Percentiles rank a stretch among this genome's conserved stretches.
Evolutionary conservation across 1,140 invertebrate genomes (phyloP).

Genomic region (Bemisia tabaci): DNA sequence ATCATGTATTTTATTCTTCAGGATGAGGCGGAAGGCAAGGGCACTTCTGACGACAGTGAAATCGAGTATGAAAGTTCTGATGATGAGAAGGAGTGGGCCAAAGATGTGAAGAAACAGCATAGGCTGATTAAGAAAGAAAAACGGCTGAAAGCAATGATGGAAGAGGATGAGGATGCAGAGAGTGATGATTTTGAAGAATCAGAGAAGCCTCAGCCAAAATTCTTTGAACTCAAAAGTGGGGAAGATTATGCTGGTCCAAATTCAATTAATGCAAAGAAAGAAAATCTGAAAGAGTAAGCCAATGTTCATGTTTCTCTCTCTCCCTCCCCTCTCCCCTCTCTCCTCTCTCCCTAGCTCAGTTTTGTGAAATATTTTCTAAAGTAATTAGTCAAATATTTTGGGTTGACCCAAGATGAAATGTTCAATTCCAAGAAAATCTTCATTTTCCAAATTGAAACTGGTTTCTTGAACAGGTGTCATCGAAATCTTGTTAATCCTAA

Average conservation of each 20-base stretch:
- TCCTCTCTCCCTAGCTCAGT: too few species aligned
- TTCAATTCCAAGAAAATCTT: too few species aligned
- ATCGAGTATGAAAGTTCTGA: conserved; percentile 40
- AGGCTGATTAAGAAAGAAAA: conserved; percentile 28
- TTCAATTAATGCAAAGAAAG: conserved; percentile 23
- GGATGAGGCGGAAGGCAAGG: conserved; percentile 30
- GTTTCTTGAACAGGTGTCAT: too few species aligned
- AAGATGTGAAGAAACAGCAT: conserved; percentile 66
- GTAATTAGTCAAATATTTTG: too few species aligned
- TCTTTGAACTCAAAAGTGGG: conserved; percentile 49
- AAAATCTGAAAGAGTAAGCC: not conserved
- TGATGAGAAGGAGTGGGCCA: conserved; percentile 60
- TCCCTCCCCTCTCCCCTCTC: too few species aligned
- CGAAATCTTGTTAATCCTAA: too few species aligned
- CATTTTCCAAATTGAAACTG: too few species aligned
- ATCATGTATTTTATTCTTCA: conserved; percentile 6
- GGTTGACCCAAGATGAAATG: too few species aligned
- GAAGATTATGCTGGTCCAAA: conserved; percentile 40
- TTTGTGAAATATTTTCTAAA: too few species aligned
- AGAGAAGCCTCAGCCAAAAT: conserved; percentile 34
- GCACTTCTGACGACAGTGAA: conserved; percentile 32
- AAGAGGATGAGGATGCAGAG: conserved; percentile 30
- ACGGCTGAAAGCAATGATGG: conserved; percentile 28
- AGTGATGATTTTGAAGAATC: conserved; percentile 22
- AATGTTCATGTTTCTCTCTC: too few species aligned